These are phyloP conservation scores for Diogma glabrata DNA, from an alignment of 2,888 invertebrate genomes.

Conservation along the genomic window DNA sequence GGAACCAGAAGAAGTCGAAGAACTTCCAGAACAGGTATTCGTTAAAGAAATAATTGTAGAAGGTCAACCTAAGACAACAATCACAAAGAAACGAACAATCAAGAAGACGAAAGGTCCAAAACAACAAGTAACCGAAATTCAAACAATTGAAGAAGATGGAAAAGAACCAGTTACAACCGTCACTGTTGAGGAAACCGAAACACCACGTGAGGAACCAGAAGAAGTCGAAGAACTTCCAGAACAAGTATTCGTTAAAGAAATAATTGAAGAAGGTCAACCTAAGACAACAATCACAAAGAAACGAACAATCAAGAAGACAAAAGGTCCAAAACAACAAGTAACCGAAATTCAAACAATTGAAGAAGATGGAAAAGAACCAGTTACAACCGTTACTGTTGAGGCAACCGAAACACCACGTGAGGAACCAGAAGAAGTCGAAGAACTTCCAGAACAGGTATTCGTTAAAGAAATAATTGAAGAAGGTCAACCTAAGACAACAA, in stretches of 20 bases:
- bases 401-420: conserved; percentile 10
- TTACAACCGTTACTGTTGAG: conserved; percentile 2
- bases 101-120: conserved; percentile 27
- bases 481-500: conserved; percentile 25
- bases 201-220: conserved; percentile 22
- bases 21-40: conserved; percentile 15
- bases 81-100: conserved; percentile 23
- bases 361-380: conserved; percentile 27
- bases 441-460: conserved; percentile 23
- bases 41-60: not conserved
- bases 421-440: conserved; percentile 26
- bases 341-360: conserved; percentile 25
- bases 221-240: conserved; percentile 16
- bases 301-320: conserved; percentile 24
- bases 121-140: conserved; percentile 28
- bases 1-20: conserved; percentile 21
- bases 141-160: conserved; percentile 26
- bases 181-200: conserved; percentile 26
- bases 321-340: conserved; percentile 24
- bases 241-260: conserved; percentile 23
- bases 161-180: conserved; percentile 31
- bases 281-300: conserved; percentile 26
- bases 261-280: conserved; percentile 27
- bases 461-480: conserved; percentile 23
- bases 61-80: conserved; percentile 22